Percentiles rank a stretch among this genome's conserved stretches.
Conservation (phyloP, 2,888 invertebrate species). For the Cryptocephalus primarius region DNA sequence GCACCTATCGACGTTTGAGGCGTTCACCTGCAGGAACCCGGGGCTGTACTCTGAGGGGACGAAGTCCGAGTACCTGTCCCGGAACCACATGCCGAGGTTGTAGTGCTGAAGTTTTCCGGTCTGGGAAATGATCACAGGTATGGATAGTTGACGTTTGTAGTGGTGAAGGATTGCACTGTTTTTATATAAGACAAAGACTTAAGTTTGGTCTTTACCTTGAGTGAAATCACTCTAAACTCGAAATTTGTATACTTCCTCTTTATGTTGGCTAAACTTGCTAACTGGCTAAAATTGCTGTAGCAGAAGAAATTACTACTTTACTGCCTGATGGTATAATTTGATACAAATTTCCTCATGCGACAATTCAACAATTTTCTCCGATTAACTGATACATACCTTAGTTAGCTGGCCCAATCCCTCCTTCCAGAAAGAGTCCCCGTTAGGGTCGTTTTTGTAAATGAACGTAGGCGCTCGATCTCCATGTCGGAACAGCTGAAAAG, state of each 20-base stretch:
- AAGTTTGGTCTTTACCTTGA: too few relatives aligned
- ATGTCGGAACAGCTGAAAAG: constrained; percentile 6
- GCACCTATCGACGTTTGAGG: constrained; percentile 77
- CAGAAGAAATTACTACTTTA: too few relatives aligned
- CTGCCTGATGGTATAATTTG: too few relatives aligned
- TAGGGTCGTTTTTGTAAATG: constrained; percentile 6
- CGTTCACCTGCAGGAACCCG: constrained; percentile 45
- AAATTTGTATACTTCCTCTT: too few relatives aligned
- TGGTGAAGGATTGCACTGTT: too few relatives aligned
- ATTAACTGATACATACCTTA: constrained; percentile 6
- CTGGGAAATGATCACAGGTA: constrained; percentile 31
- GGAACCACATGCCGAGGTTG: constrained; percentile 59
- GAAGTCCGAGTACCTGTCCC: constrained; percentile 54
- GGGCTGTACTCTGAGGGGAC: constrained; percentile 40
- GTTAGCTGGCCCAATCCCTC: constrained; percentile 8
- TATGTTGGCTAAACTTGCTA: too few relatives aligned
- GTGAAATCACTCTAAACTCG: too few relatives aligned
- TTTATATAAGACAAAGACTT: too few relatives aligned
- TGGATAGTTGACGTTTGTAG: too few relatives aligned
- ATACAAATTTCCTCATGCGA: too few relatives aligned
- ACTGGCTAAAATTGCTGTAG: too few relatives aligned
- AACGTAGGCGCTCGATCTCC: constrained; percentile 6
- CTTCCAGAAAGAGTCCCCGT: constrained; percentile 6
- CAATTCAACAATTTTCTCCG: too few relatives aligned
- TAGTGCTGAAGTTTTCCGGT: constrained; percentile 62